Base-by-base conservation (phyloP, 2,888 invertebrate species). In the Agrilus mali region DNA sequence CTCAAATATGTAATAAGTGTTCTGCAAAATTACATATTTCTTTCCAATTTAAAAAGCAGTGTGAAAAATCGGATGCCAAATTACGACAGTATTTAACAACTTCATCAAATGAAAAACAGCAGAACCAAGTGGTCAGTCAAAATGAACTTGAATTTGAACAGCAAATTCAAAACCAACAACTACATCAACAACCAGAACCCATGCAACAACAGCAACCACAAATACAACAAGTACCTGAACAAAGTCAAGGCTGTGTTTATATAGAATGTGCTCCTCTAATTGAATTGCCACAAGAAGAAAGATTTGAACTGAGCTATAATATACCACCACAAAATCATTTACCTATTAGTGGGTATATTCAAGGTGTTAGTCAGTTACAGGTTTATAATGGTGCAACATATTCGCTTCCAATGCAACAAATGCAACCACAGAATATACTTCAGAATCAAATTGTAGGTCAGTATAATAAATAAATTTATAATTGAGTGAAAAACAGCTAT, bases 1-100 rank as follows among this genome's bases (percentile, higher is more conserved):
- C 59, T 16, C 65, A 67, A 55, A 68, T 70, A 41, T 70, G 70
- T 50, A 64, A 66, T 41, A 67, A 65, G 54, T 70, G 70, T 54
- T 63, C 64, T 20, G 64, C 66, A 2, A 67, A 66, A 53, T 53
- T 70, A 13, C 66, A 69, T 49, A 65, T 69, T 46, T 63, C 68
- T 2, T 69, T 64, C 52, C 68, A 69, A 48, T 69, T 70, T 52
- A 70, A 69, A 53, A 69, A 66, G 50, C 62, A 60, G 45, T 69
- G 69, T 50, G 67, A 70, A 52, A 66, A 64, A 50, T 65, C 65
- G n/a, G 69, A 70, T 54, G 58, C 63, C 6, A 66, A 64, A 51
- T 53, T 70, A 41, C 52, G 67, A 38, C 65, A 66, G 38, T 61
- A 61, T 45, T 36, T 64, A 44, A 45, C 49, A 20, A 58, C 48